These are phyloP conservation scores for Venustaconcha ellipsiformis DNA, from an alignment of 1,140 invertebrate species.

Conservation along the genomic window DNA sequence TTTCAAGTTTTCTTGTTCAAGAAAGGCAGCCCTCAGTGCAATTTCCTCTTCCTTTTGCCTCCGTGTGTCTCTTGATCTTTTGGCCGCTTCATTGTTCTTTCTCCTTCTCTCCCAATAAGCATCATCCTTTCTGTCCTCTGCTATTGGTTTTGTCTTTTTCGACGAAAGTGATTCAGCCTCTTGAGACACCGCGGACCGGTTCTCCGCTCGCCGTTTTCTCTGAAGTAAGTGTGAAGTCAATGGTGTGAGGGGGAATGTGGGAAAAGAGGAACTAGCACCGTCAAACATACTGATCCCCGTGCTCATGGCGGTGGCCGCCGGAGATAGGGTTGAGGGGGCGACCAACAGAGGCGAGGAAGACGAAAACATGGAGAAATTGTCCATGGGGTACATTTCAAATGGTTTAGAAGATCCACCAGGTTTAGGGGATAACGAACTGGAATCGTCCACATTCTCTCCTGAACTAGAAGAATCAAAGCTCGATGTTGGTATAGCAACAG, in stretches of 20 bases:
- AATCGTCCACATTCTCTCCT: conserved; percentile 20
- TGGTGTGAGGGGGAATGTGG: conserved; percentile 50
- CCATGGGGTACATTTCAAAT: conserved; percentile 47
- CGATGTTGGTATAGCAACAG: conserved; percentile 10
- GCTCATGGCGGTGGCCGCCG: conserved; percentile 22
- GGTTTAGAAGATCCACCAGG: conserved; percentile 17
- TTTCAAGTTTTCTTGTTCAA: conserved; percentile 85
- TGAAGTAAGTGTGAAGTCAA: conserved; percentile 59
- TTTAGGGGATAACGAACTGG: conserved; percentile 9
- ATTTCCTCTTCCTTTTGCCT: conserved; percentile 93
- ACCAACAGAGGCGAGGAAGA: conserved; percentile 27
- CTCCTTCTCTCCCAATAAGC: conserved; percentile 88
- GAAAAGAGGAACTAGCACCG: conserved; percentile 30
- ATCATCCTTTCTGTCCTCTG: conserved; percentile 77
- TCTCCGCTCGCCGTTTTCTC: conserved; percentile 50
- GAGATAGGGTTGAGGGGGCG: conserved; percentile 23
- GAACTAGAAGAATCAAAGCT: conserved; percentile 28
- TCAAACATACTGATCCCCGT: conserved; percentile 43
- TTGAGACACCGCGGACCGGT: conserved; percentile 14
- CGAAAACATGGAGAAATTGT: conserved; percentile 29
- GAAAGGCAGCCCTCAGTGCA: conserved; percentile 85
- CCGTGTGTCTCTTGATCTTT: conserved; percentile 90
- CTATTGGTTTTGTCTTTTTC: conserved; percentile 53
- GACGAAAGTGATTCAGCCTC: conserved; percentile 3
- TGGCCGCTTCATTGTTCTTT: conserved; percentile 97